phyloP scores from a whole-genome alignment of 2,797 vertebrate species.

The Parauchenoglanis ngamensis region DNA sequence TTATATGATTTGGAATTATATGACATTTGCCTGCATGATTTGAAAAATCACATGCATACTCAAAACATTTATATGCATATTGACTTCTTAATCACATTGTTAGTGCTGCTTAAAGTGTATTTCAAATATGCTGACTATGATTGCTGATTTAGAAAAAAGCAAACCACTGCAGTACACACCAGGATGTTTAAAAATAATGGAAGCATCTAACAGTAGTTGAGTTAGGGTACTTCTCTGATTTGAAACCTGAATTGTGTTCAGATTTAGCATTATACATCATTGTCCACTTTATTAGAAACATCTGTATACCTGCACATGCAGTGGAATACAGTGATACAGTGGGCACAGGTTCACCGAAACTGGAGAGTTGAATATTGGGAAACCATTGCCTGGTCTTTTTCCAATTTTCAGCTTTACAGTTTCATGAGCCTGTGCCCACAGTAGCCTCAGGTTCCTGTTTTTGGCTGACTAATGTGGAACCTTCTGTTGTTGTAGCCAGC shows the following conservation, averaged over 20 bases:
- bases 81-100: background rate
- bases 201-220: background rate
- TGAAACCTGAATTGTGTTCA: background rate
- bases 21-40: background rate
- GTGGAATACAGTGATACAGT: background rate
- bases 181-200: background rate
- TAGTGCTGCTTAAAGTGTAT: background rate
- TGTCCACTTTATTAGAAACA: constrained; percentile 1
- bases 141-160: background rate
- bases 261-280: background rate
- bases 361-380: background rate
- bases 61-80: background rate
- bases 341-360: background rate
- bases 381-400: background rate
- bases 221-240: background rate
- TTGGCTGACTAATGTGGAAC: background rate
- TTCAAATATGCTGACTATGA: background rate
- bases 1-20: background rate
- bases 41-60: background rate
- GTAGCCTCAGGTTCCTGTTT: background rate
- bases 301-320: background rate
- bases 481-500: no score
- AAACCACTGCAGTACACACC: background rate
- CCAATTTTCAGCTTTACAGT: background rate
- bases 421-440: background rate